Base-by-base conservation (phyloP, 2,113 vertebrate genomes). In the Hirundichthys speculiger region DNA sequence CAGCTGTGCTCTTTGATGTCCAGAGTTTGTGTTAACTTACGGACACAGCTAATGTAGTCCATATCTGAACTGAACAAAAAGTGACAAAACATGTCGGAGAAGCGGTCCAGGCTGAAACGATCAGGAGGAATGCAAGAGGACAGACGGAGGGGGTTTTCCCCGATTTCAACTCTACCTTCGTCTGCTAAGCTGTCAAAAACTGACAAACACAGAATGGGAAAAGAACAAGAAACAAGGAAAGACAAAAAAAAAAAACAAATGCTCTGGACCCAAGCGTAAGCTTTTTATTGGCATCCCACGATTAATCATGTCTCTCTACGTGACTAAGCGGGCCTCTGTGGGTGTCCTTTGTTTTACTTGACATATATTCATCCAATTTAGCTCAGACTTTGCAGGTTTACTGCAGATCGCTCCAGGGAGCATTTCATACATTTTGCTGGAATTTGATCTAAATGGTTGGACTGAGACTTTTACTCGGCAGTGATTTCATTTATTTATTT, bases 41-140 rank as follows among this genome's bases (percentile, higher is more conserved):
- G 45, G 59, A 73, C 63, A 69, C 12, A 1, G 72, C 43, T 86
- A 86, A 90, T 90, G 55, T 67, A 73, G 72, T 34, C 86, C 85
- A 88, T 82, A 77, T 73, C 66, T 73, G 64, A 79, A 45, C 63
- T 67, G 41, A 61, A 76, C 67, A 74, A 83, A n/a, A 73, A 72
- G 71, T 48, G 56, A 78, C 60, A 84, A 75, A 80, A 83, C 69
- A 64, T 46, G 60, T 15, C 21, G 51, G 50, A 63, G 72, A 69
- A 24, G 53, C 63, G 47, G 51, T 62, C 55, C 55, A 38, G 41
- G 54, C 53, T 69, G 38, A 82, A 71, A 64, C 38, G 48, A 77
- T 67, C 48, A 69, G 22, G 60, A 21, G 13, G 38, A 15, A 49
- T n/a, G 19, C 55, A 18, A 25, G 42, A 65, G 64, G 34, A 54